Evolutionary conservation across 2,113 vertebrate species (phyloP), one percentile per base, ranked within the genome.

Genomic region (Prolemur simus): DNA sequence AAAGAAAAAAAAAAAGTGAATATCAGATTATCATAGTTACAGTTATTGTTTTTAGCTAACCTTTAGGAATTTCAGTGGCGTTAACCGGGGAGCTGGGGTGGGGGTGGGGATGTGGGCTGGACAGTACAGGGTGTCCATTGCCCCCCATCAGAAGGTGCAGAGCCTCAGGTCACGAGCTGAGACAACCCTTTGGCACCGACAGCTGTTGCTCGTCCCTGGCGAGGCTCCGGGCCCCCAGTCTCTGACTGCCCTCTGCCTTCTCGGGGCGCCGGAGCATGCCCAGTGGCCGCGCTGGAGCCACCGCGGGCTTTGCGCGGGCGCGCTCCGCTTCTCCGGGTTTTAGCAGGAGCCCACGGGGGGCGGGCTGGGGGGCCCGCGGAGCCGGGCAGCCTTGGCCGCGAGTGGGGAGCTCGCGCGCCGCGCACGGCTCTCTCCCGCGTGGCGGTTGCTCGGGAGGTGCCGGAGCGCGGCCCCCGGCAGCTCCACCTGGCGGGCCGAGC

Each of bases 401-500:
- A 56, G 94, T 52, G 32, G 47, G 77, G 56, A 87, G 94, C 81
- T 39, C 18, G 39, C 52, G 56, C 39, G 42, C 54, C 2, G 78
- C 63, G 9, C 63, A 3, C 60, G 37, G 32, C 69, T 89, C 9
- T 17, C 34, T 68, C 39, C 29, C n/a, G 52, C 73, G 76, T 17
- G 71, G 94, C 86, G 54, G 91, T 64, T 77, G 97, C 92, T 88
- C 17, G 2, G 84, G 84, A 58, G 96, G 91, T 92, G 96, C 95
- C 3, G 94, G 92, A 73, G 97, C 89, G 39, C 60, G 0, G 94
- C 78, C 27, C 94, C 4, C 25, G 6, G 88, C 86, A 3, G 76
- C 82, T 74, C 52, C 88, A 94, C 94, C 97, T 93, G 96, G 95
- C 64, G 87, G 52, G 49, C 95, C 92, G 90, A 97, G 96, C 91